phyloP scores from a whole-genome alignment of 1,140 invertebrate species.

The Cyphomyrmex costatus region DNA sequence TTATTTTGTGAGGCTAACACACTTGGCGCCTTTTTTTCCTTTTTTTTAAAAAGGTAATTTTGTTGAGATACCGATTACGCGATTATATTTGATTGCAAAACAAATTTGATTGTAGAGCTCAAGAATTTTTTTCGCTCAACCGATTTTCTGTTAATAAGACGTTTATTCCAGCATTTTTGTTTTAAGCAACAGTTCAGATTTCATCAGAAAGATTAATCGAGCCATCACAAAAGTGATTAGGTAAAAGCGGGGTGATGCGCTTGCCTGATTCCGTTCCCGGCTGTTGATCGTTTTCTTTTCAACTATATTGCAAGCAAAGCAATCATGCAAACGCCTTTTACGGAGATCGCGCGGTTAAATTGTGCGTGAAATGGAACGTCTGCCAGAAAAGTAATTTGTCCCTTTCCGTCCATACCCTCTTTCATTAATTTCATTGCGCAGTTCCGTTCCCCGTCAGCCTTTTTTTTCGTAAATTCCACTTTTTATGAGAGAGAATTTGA shows the following conservation, averaged over 20 bases:
- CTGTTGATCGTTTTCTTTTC: constrained; percentile 58
- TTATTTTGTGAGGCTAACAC: no score
- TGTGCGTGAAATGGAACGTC: constrained; percentile 75
- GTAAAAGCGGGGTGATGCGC: constrained; percentile 59
- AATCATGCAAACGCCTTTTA: constrained; percentile 72
- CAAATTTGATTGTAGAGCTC: background rate
- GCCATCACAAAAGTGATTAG: constrained; percentile 61
- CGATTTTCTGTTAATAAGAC: background rate
- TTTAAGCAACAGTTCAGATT: constrained; percentile 41
- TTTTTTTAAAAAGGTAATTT: no score
- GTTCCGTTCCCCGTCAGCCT: constrained; percentile 33
- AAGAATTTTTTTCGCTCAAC: background rate
- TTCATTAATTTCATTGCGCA: constrained; percentile 71
- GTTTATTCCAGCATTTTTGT: constrained; percentile 5
- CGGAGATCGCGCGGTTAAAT: constrained; percentile 67
- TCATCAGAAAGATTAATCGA: constrained; percentile 57
- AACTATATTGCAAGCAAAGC: constrained; percentile 64
- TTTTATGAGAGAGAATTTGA: constrained; percentile 28
- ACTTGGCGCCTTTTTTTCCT: no score
- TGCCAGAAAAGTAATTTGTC: constrained; percentile 74
- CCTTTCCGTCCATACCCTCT: constrained; percentile 57
- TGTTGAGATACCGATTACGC: no score
- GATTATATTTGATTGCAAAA: background rate
- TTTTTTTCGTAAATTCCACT: constrained; percentile 16
- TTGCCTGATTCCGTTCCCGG: constrained; percentile 32